A percentile compares a stretch with the other conserved stretches of the same genome.
phyloP scores from a whole-genome alignment of 2,113 vertebrate genomes.

The Phyllostomus discolor region DNA sequence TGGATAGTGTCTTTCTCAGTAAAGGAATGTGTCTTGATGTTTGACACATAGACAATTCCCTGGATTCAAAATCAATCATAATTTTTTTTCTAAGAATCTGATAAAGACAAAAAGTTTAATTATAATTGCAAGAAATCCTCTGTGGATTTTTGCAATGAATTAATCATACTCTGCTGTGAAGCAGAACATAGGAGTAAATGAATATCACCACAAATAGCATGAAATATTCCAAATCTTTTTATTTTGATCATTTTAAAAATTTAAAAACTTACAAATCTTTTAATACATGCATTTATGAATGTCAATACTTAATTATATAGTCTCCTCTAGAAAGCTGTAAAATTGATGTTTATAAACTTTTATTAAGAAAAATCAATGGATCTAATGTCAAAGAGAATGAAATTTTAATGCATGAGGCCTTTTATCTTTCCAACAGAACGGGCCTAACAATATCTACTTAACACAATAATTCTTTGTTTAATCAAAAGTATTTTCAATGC shows the following conservation, averaged over 20 bases:
- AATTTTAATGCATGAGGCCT: constrained; percentile 54
- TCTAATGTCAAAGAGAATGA: constrained; percentile 60
- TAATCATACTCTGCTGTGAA: constrained; percentile 48
- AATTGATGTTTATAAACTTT: constrained; percentile 61
- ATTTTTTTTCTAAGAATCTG: not conserved
- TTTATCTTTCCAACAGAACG: constrained; percentile 56
- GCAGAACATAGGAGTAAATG: constrained; percentile 24
- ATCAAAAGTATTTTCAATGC: constrained; percentile 17
- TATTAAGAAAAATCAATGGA: constrained; percentile 63
- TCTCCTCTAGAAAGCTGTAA: constrained; percentile 42
- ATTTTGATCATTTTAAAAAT: constrained; percentile 45
- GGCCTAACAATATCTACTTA: constrained; percentile 8
- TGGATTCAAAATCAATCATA: constrained; percentile 57
- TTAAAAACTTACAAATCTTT: not conserved
- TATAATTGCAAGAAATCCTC: constrained; percentile 59
- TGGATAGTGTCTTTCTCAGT: constrained; percentile 34
- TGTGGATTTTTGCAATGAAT: constrained; percentile 47
- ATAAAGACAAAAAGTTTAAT: constrained; percentile 56
- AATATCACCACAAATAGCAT: constrained; percentile 27
- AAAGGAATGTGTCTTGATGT: constrained; percentile 29
- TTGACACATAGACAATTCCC: constrained; percentile 34
- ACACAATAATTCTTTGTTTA: constrained; percentile 23
- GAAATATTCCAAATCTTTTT: constrained; percentile 6
- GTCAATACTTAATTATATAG: constrained; percentile 66
- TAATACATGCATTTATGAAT: constrained; percentile 44